Conservation (phyloP, 2,888 invertebrate genomes). For the Choreutis nemorana region DNA sequence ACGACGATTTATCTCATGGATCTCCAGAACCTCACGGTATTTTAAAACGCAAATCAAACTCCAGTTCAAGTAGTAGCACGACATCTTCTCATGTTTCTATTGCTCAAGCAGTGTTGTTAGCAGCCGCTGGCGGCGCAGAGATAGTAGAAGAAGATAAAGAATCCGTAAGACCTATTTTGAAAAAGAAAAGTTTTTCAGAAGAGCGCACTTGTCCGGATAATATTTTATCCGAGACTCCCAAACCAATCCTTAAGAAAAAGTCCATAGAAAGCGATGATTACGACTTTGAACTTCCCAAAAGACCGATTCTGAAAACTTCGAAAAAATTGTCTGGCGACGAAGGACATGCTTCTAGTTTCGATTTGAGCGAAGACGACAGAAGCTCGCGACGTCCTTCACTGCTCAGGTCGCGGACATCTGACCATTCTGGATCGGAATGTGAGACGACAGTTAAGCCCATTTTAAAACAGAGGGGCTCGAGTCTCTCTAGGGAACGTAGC, state of each 20-base stretch:
- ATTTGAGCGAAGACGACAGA: constrained; percentile 61
- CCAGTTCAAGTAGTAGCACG: constrained; percentile 71
- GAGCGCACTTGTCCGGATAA: constrained; percentile 67
- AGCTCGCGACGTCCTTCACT: constrained; percentile 66
- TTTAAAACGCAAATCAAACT: constrained; percentile 79
- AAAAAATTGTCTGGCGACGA: constrained; percentile 73
- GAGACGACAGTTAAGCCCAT: constrained; percentile 70
- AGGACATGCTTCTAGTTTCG: constrained; percentile 60
- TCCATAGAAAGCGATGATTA: constrained; percentile 78
- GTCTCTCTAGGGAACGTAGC: constrained; percentile 67
- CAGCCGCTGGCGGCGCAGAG: constrained; percentile 69
- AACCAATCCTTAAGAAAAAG: constrained; percentile 89
- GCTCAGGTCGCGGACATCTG: constrained; percentile 60
- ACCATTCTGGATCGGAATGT: constrained; percentile 64
- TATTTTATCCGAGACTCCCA: constrained; percentile 58
- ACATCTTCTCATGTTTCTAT: constrained; percentile 73
- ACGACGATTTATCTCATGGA: constrained; percentile 67
- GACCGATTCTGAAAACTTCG: constrained; percentile 80
- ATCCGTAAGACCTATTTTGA: constrained; percentile 78
- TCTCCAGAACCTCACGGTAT: constrained; percentile 81
- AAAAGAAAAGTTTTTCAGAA: constrained; percentile 81
- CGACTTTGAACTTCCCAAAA: constrained; percentile 75
- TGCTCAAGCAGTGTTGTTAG: constrained; percentile 71
- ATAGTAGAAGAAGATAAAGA: constrained; percentile 66
- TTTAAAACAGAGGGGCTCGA: constrained; percentile 69